Percentiles rank a stretch among this genome's conserved stretches.
Evolutionary conservation across 2,888 invertebrate genomes (phyloP).

Genomic region (Meliscaeva auricollis): DNA sequence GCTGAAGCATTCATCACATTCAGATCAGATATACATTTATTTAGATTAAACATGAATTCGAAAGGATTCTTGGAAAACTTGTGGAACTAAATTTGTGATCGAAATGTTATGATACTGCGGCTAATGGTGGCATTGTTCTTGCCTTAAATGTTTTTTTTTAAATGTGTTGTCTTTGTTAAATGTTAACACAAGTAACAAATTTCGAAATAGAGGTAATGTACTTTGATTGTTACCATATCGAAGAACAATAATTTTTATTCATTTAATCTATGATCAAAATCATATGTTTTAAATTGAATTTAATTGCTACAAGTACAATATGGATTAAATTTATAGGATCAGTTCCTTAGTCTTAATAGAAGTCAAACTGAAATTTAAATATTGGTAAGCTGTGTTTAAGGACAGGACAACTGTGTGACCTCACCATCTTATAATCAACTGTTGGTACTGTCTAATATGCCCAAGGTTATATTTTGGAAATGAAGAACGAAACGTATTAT

Average conservation of each 20-base stretch:
- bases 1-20: constrained; percentile 37
- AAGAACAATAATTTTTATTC: neutral
- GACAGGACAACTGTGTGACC: too few species aligned
- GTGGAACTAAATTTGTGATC: constrained; percentile 27
- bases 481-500: too few species aligned
- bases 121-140: constrained; percentile 70
- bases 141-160: neutral
- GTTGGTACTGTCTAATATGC: too few species aligned
- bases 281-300: neutral
- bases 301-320: neutral
- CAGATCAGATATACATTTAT: neutral
- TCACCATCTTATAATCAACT: too few species aligned
- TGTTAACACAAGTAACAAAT: constrained; percentile 20
- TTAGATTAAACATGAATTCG: constrained; percentile 52
- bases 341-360: neutral
- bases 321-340: too few species aligned
- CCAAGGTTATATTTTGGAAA: too few species aligned
- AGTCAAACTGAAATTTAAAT: too few species aligned
- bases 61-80: constrained; percentile 65
- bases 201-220: constrained; percentile 30
- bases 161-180: constrained; percentile 24
- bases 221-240: neutral
- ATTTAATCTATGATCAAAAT: neutral
- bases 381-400: too few species aligned
- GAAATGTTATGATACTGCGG: constrained; percentile 37